These are phyloP conservation scores for Tyto alba DNA, from an alignment of 2,113 vertebrate genomes.

Conservation along the genomic window DNA sequence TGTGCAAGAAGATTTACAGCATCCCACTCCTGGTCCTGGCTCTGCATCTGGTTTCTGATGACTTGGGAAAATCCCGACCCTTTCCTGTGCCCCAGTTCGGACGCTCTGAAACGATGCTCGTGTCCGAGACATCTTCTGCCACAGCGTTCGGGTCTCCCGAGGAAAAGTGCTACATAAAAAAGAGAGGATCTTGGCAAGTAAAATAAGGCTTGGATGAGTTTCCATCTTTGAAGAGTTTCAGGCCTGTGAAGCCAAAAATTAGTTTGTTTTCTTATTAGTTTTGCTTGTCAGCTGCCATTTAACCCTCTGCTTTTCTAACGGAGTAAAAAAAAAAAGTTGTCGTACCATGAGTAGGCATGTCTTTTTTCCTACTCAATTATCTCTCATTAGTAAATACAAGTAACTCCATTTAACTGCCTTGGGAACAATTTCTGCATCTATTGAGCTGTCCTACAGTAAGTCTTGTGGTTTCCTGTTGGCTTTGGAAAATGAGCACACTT, in stretches of 20 bases:
- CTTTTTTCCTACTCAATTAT: not conserved
- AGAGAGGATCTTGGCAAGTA: not conserved
- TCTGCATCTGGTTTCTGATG: not conserved
- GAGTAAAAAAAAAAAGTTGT: not conserved
- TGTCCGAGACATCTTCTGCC: not conserved
- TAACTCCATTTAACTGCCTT: not conserved
- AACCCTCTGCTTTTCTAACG: not conserved
- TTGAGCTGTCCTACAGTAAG: not conserved
- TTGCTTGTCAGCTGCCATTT: not conserved
- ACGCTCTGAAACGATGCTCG: not conserved
- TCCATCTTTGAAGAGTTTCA: not conserved
- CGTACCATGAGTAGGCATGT: not conserved
- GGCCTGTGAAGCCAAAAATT: not conserved
- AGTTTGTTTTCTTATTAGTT: not conserved
- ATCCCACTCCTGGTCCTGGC: not conserved
- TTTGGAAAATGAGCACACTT: not conserved
- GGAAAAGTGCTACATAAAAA: not conserved
- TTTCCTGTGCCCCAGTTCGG: not conserved
- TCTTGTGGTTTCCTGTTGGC: not conserved
- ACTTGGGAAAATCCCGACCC: not conserved
- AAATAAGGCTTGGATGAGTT: not conserved
- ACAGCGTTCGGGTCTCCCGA: fast-evolving
- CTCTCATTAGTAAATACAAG: not conserved
- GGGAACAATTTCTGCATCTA: not conserved
- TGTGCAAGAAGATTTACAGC: not conserved